Conservation (phyloP, 2,797 vertebrate species). For the Rhynchonycteris naso region DNA sequence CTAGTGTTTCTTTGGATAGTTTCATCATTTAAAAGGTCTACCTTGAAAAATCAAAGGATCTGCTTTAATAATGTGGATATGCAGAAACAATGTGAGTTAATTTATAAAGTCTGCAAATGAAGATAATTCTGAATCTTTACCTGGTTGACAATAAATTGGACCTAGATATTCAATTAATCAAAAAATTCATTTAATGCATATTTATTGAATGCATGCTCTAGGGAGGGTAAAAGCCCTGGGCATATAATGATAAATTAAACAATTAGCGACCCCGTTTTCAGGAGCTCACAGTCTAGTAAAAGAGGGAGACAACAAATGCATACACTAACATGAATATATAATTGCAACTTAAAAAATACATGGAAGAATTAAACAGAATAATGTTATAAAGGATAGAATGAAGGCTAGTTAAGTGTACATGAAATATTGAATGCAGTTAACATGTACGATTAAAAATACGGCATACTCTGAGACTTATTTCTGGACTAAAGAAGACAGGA, state of each 20-base stretch:
- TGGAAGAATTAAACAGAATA: not conserved
- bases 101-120: not conserved
- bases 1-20: not conserved
- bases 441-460: not conserved
- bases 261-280: not conserved
- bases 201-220: not conserved
- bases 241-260: not conserved
- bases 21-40: conserved; percentile 37
- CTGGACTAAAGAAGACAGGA: not conserved
- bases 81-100: not conserved
- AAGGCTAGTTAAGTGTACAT: not conserved
- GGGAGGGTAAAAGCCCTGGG: not conserved
- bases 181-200: not conserved
- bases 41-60: not conserved
- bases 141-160: not conserved
- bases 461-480: not conserved
- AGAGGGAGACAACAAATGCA: not conserved
- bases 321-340: not conserved
- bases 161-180: not conserved
- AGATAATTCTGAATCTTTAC: not conserved
- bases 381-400: not conserved
- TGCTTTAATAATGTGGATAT: not conserved
- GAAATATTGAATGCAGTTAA: not conserved
- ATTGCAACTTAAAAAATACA: not conserved
- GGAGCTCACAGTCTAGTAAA: not conserved